These are phyloP conservation scores for Leuciscus waleckii DNA, from an alignment of 2,797 vertebrate genomes.

Conservation along the genomic window DNA sequence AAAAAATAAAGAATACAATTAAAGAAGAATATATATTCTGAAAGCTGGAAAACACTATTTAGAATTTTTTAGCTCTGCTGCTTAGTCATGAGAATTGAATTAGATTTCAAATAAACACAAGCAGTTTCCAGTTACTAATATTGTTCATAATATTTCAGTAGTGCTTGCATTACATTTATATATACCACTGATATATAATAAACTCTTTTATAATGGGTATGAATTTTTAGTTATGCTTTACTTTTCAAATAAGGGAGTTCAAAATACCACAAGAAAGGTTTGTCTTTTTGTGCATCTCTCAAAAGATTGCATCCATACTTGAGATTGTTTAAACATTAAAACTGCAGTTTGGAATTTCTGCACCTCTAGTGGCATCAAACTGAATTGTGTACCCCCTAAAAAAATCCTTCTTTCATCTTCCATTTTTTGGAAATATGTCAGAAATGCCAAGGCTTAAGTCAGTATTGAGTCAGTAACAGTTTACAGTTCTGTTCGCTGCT, in stretches of 20 bases:
- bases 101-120: neutral
- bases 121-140: constrained; percentile 15
- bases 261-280: neutral
- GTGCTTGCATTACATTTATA: too few species aligned
- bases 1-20: neutral
- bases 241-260: neutral
- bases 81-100: neutral
- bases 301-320: too few species aligned
- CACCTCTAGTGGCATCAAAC: neutral
- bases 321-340: too few species aligned
- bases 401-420: neutral
- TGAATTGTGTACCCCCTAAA: neutral
- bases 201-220: neutral
- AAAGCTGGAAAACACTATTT: neutral
- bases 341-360: neutral
- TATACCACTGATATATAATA: neutral
- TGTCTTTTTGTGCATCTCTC: neutral
- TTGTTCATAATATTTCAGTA: neutral
- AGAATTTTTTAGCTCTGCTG: neutral
- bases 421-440: neutral
- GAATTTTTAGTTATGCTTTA: neutral
- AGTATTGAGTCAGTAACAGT: neutral
- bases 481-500: neutral
- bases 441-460: neutral
- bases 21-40: neutral